Conservation (phyloP, 2,888 invertebrate species). For the Ormyrus pomaceus region DNA sequence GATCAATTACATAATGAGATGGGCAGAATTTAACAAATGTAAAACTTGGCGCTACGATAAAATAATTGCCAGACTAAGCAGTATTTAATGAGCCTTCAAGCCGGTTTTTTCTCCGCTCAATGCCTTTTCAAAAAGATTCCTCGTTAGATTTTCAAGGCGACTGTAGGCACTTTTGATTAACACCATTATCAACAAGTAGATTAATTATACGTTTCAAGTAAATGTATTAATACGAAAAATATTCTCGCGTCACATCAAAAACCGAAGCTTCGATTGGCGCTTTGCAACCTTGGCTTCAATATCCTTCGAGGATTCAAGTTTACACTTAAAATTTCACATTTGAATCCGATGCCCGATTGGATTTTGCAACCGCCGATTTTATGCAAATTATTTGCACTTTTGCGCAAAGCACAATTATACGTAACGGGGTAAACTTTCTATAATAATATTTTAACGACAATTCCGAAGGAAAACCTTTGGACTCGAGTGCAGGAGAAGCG, state of each 20-base stretch:
- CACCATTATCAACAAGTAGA: too few relatives aligned
- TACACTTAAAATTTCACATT: slow-evolving; percentile 49
- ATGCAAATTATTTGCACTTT: slow-evolving; percentile 21
- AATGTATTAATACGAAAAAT: background rate
- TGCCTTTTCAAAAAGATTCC: background rate
- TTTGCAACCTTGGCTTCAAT: slow-evolving; percentile 53
- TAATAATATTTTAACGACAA: slow-evolving; percentile 1
- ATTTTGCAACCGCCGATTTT: slow-evolving; percentile 50
- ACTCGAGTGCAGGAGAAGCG: background rate
- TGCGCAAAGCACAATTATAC: background rate
- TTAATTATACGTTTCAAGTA: background rate
- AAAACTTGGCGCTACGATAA: too few relatives aligned
- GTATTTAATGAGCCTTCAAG: background rate
- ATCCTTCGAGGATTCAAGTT: slow-evolving; percentile 25
- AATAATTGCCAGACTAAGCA: too few relatives aligned
- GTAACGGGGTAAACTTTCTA: slow-evolving; percentile 21
- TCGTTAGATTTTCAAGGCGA: background rate
- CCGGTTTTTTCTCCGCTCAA: background rate
- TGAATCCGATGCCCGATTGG: slow-evolving; percentile 48
- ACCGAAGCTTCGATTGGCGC: background rate
- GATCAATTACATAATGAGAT: background rate
- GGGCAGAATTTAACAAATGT: background rate
- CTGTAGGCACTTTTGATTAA: background rate
- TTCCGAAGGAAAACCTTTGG: slow-evolving; percentile 25
- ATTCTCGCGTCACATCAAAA: background rate